A percentile compares a stretch with the other conserved stretches of the same genome.
Evolutionary conservation across 2,113 vertebrate species (phyloP).

Genomic region (human): GRCh38 chr16:76124001-76124500

Average conservation of each 20-base stretch:
- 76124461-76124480: background rate
- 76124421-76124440: background rate
- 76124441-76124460: background rate
- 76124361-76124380: background rate
- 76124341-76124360: constrained; percentile 41
- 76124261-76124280: constrained; percentile 28
- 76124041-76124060: background rate
- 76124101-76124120: background rate
- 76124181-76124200: background rate
- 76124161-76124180: background rate
- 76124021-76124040: background rate
- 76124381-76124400: constrained; percentile 44
- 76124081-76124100: background rate
- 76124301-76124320: constrained; percentile 42
- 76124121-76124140: background rate
- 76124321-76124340: constrained; percentile 42
- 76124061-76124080: background rate
- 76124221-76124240: background rate
- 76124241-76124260: background rate
- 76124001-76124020: constrained; percentile 33
- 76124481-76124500: background rate
- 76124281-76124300: constrained; percentile 50
- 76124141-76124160: background rate
- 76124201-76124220: background rate
- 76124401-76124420: background rate